Evolutionary conservation across 2,113 vertebrate species (phyloP).

Genomic region (Cynocephalus volans): DNA sequence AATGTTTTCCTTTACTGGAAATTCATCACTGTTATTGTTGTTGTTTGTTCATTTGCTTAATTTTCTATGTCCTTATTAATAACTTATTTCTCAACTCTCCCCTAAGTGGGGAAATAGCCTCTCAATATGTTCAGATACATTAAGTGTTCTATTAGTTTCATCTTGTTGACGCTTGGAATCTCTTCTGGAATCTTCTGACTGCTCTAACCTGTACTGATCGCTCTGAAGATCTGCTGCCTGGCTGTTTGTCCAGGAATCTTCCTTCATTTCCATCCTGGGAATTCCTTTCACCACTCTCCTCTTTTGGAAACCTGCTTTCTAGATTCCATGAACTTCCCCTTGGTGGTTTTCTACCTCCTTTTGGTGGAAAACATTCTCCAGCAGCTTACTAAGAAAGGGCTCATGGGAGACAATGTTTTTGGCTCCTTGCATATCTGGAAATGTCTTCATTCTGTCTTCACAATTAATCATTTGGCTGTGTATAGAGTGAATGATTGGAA

Average conservation of each 20-base stretch:
- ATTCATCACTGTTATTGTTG: neutral
- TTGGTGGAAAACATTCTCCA: neutral
- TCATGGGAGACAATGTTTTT: neutral
- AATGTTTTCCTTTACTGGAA: slow-evolving; percentile 9
- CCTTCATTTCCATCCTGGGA: neutral
- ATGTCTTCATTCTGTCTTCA: slow-evolving; percentile 7
- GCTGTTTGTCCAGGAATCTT: neutral
- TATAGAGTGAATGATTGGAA: neutral
- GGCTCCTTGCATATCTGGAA: neutral
- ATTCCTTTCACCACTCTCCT: neutral
- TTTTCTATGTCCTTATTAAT: neutral
- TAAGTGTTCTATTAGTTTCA: neutral
- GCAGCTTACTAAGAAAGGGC: neutral
- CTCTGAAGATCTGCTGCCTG: neutral
- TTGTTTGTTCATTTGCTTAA: neutral
- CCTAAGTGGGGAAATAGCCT: neutral
- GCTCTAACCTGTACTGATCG: neutral
- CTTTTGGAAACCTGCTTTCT: neutral
- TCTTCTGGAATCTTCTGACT: neutral
- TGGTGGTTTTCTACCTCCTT: slow-evolving; percentile 16
- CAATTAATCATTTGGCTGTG: neutral
- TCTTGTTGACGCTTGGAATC: neutral
- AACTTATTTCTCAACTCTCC: neutral
- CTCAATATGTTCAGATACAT: too few species aligned
- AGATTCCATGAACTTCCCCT: neutral